Evolutionary conservation across 2,888 invertebrate species (phyloP), one percentile per base, ranked within the genome.

Genomic region (Hemicrepidius hirtus): DNA sequence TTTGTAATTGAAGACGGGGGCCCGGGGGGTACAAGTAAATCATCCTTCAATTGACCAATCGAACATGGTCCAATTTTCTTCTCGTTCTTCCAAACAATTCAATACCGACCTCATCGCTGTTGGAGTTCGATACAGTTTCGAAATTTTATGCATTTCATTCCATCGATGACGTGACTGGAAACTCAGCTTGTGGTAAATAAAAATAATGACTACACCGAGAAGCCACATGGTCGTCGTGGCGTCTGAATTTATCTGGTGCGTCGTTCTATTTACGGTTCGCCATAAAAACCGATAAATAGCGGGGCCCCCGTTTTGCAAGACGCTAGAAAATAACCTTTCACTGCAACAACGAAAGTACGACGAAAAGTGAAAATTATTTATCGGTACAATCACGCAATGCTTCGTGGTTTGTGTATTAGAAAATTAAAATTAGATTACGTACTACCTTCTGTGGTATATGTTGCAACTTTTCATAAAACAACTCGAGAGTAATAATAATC

Each of bases 361-460:
- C 28, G 63, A 63, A 63, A 63, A n/a, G 63, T 63, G 63, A 63
- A 9, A 32, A 32, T 24, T n/a, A 62, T 63, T 63, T 63, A 63
- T 63, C 13, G 46, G 35, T 35, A 10, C 32, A 35, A 10, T 37
- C 16, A 44, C 41, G 6, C 41, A 16, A 44, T 13, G 41, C 13
- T n/a, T n/a, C n/a, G 20, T 10, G 46, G 46, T 46, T 40, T 46
- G 46, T 18, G 46, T 18, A 46, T 20, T 3, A 46, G 46, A 18
- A 46, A 18, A 20, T 20, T 16, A 20, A 20, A 18, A 20, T 20
- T 16, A 20, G 10, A 46, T 46, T 46, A 32, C 3, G 32, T 32
- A 9, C 32, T 9, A 7, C 3, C 32, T 32, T 9, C 7, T 32
- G 9, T 9, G 9, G 32, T 32, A 5, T 9, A 9, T 32, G 32